Evolutionary conservation across 2,113 vertebrate species (phyloP).

Genomic region (Megaptera novaeangliae): DNA sequence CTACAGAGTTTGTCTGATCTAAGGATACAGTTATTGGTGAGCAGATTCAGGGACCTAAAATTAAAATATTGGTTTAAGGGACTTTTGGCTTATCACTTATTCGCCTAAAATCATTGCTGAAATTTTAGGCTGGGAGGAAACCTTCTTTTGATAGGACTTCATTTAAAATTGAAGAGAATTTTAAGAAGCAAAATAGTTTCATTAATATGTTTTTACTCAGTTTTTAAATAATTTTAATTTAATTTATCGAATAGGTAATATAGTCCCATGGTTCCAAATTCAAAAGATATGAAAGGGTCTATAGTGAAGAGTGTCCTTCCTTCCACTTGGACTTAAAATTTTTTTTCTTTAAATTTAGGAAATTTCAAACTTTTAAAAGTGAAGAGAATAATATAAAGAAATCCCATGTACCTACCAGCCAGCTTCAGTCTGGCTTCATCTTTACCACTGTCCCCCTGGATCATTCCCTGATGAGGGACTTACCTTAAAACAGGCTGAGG

Average conservation of each 20-base stretch:
- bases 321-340: background rate
- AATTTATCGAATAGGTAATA: background rate
- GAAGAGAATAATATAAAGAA: background rate
- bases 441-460: background rate
- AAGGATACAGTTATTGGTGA: background rate
- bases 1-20: background rate
- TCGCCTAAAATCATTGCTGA: background rate
- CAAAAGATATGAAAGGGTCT: background rate
- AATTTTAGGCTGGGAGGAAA: background rate
- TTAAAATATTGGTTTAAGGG: background rate
- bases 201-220: background rate
- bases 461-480: background rate
- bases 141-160: background rate
- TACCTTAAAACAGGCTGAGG: background rate
- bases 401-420: background rate
- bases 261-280: background rate
- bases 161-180: background rate
- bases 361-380: background rate
- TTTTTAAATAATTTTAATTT: background rate
- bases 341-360: background rate
- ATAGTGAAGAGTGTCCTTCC: background rate
- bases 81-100: background rate
- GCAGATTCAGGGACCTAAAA: conserved; percentile 48
- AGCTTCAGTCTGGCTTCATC: background rate
- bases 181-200: background rate